A percentile compares a stretch with the other conserved stretches of the same genome.
Conservation (phyloP, 2,888 invertebrate genomes). For the Aelia acuminata region DNA sequence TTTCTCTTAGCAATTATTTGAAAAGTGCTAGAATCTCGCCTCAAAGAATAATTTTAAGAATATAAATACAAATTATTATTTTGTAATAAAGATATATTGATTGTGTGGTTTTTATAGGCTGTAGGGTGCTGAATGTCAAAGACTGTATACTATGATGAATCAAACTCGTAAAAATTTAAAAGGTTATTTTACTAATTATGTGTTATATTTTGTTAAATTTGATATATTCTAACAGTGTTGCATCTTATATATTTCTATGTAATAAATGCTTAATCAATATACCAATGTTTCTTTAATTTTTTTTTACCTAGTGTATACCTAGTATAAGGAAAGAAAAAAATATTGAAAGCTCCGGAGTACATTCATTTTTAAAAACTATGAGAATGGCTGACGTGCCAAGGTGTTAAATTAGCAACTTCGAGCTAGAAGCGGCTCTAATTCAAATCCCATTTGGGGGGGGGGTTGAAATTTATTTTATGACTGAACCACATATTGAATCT, state of each 20-base stretch:
- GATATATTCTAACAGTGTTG: conserved; percentile 46
- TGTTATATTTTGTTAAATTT: conserved; percentile 46
- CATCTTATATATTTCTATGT: conserved; percentile 35
- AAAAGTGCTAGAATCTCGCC: neutral
- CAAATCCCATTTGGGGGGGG: too few relatives aligned
- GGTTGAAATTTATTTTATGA: too few relatives aligned
- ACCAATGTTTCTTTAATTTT: neutral
- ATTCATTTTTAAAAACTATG: too few relatives aligned
- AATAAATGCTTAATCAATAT: conserved; percentile 31
- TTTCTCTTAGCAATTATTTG: neutral
- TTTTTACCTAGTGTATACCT: too few relatives aligned
- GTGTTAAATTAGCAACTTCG: too few relatives aligned
- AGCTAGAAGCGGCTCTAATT: too few relatives aligned
- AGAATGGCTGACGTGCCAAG: too few relatives aligned
- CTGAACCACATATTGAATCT: too few relatives aligned
- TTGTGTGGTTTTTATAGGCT: neutral
- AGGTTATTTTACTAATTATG: conserved; percentile 33
- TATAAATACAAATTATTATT: neutral
- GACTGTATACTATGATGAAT: neutral
- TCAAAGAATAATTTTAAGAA: neutral
- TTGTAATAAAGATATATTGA: neutral
- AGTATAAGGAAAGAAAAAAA: too few relatives aligned
- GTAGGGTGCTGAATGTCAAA: conserved; percentile 7
- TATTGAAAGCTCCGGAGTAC: too few relatives aligned
- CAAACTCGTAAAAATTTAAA: neutral